These are phyloP conservation scores for Trogon melanurus DNA, from an alignment of 2,113 vertebrate species.

Conservation along the genomic window DNA sequence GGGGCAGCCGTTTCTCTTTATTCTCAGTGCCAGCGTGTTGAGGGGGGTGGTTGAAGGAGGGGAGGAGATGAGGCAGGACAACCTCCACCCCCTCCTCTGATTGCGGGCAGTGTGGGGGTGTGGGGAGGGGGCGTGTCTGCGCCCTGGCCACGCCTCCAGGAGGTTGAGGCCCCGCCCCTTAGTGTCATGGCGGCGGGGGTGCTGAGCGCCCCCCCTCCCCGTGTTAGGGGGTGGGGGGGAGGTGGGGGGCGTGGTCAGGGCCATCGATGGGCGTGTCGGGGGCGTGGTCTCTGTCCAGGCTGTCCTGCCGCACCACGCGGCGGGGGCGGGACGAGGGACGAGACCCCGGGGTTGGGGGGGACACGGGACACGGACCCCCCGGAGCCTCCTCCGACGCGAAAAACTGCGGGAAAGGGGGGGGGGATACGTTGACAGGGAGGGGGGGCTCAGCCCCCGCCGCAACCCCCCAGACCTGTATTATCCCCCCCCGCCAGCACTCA, in stretches of 20 bases:
- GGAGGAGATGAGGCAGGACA: not conserved
- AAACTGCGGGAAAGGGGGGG: not conserved
- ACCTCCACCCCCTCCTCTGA: too few species aligned
- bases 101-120: not conserved
- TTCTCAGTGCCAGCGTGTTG: not conserved
- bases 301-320: slow-evolving; percentile 68
- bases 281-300: slow-evolving; percentile 27
- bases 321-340: not conserved
- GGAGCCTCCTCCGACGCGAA: not conserved
- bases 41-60: not conserved
- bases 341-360: too few species aligned
- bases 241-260: too few species aligned
- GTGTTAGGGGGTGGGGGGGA: not conserved
- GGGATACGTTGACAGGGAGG: not conserved
- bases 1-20: not conserved
- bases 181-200: too few species aligned
- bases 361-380: too few species aligned
- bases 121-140: too few species aligned
- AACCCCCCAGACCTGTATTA: too few species aligned
- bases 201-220: not conserved
- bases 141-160: not conserved
- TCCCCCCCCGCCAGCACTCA: not conserved
- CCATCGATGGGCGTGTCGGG: not conserved
- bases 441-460: not conserved
- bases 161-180: not conserved